Percentiles rank a stretch among this genome's conserved stretches.
phyloP scores from a whole-genome alignment of 2,113 vertebrate species.

The Setophaga coronata region DNA sequence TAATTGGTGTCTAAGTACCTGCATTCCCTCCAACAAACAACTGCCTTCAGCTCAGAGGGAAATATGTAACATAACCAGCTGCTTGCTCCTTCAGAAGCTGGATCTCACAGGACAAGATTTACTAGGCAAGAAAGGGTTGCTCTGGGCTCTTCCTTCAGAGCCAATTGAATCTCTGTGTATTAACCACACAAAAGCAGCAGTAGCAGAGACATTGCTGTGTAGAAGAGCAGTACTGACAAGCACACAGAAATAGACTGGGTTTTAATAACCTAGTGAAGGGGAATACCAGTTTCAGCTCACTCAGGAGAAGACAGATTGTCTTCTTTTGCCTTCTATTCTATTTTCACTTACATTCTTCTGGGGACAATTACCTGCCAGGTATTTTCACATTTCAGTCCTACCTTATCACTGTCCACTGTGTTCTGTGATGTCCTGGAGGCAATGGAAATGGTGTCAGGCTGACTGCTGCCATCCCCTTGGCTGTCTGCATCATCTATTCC shows the following conservation, averaged over 20 bases:
- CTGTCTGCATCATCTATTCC: conserved; percentile 92
- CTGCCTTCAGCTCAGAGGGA: background rate
- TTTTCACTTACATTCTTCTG: background rate
- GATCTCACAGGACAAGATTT: background rate
- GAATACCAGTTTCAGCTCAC: background rate
- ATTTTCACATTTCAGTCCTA: conserved; percentile 72
- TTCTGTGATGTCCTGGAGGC: conserved; percentile 97
- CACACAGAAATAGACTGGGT: background rate
- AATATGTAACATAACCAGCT: background rate
- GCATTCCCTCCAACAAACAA: background rate
- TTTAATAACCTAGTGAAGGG: background rate
- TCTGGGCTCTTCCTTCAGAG: conserved; percentile 10
- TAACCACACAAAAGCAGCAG: background rate
- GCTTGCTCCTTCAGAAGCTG: background rate
- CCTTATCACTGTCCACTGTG: conserved; percentile 98
- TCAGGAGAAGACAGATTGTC: background rate
- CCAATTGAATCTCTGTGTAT: background rate
- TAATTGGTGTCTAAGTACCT: background rate
- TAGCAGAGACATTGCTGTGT: background rate
- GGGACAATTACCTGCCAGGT: background rate
- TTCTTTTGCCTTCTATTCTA: background rate
- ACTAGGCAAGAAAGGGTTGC: background rate
- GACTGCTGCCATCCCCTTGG: conserved; percentile 96
- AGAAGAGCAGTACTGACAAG: background rate
- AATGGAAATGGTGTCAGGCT: conserved; percentile 97